A percentile compares a stretch with the other conserved stretches of the same genome.
phyloP scores from a whole-genome alignment of 2,888 invertebrate species.

The Drepana falcataria region DNA sequence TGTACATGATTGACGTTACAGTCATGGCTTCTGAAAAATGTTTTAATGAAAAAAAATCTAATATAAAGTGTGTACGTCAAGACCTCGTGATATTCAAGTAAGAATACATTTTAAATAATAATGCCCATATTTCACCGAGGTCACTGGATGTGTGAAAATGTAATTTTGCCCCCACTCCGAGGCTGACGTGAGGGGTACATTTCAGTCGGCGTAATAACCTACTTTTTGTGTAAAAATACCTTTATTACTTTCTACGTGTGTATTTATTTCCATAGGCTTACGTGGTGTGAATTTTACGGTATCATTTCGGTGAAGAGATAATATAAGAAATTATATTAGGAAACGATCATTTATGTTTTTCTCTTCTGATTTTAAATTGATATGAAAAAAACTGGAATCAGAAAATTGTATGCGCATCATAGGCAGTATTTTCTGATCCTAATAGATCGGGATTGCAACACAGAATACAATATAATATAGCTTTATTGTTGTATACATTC shows the following conservation, averaged over 20 bases:
- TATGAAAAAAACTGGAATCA: no score
- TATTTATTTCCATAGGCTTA: slow-evolving; percentile 12
- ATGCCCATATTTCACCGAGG: slow-evolving; percentile 28
- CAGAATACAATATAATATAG: no score
- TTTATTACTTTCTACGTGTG: slow-evolving; percentile 13
- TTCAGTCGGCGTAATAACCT: slow-evolving; percentile 10
- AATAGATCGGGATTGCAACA: no score
- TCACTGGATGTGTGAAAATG: slow-evolving; percentile 36
- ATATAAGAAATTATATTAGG: slow-evolving; percentile 4
- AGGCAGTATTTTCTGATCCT: no score
- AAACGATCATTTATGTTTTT: not conserved
- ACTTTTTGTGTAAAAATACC: slow-evolving; percentile 11
- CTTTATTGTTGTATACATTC: no score
- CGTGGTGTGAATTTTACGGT: slow-evolving; percentile 16
- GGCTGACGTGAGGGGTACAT: slow-evolving; percentile 9
- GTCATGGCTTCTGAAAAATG: not conserved
- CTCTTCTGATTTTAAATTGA: not conserved
- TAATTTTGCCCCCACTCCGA: slow-evolving; percentile 21
- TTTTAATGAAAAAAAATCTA: slow-evolving; percentile 8
- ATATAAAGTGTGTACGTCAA: slow-evolving; percentile 10
- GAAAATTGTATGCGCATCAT: no score
- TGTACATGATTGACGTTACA: no score
- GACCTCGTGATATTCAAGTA: slow-evolving; percentile 7
- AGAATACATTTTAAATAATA: slow-evolving; percentile 29
- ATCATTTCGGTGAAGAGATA: slow-evolving; percentile 12